Conservation (phyloP, 92 coral and sea anemone species). For the Bergia puertoricense region DNA sequence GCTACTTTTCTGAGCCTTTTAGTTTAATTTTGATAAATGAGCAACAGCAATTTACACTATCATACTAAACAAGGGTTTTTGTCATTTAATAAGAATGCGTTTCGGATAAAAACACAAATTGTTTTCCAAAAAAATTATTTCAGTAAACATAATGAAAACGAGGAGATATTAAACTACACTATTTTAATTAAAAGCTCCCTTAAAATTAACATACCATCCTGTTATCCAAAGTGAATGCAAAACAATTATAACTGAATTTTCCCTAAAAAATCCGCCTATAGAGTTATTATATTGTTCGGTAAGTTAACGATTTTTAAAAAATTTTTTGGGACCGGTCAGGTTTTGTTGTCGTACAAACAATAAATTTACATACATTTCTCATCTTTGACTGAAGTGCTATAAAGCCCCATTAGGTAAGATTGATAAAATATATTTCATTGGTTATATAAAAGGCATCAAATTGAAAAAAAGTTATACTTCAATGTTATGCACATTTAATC, state of each 20-base stretch:
- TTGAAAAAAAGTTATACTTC: too few species aligned
- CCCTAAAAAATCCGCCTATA: not conserved
- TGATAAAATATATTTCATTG: too few species aligned
- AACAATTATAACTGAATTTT: not conserved
- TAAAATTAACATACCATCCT: not conserved
- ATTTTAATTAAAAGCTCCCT: slow-evolving; percentile 10
- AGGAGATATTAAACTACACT: not conserved
- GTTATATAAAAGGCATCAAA: too few species aligned
- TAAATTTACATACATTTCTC: too few species aligned
- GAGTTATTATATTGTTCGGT: too few species aligned
- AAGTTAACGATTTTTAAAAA: too few species aligned
- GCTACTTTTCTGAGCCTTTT: too few species aligned
- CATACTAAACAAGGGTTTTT: not conserved
- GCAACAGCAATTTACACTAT: not conserved
- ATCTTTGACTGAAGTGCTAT: too few species aligned
- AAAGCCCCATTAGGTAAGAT: too few species aligned
- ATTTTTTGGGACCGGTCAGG: too few species aligned
- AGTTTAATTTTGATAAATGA: not conserved
- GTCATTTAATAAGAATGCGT: not conserved
- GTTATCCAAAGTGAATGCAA: not conserved
- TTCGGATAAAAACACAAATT: not conserved
- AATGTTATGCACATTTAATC: too few species aligned
- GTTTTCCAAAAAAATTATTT: slow-evolving; percentile 4
- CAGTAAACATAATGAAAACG: not conserved
- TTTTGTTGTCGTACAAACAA: too few species aligned